These are phyloP conservation scores for Meiosimyza platycephala DNA, from an alignment of 2,888 invertebrate genomes.

Conservation along the genomic window DNA sequence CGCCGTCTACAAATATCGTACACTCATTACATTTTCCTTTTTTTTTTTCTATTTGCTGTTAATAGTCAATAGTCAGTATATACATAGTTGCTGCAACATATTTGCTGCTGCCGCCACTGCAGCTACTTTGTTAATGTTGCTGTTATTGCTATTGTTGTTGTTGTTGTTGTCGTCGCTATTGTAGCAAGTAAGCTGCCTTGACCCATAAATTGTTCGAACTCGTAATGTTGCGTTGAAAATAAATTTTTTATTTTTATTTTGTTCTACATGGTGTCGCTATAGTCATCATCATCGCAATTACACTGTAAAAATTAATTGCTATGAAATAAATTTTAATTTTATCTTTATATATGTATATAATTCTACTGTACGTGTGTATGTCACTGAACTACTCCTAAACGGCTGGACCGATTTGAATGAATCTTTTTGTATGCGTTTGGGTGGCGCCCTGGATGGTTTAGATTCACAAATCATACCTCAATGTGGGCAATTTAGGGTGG, in stretches of 20 bases:
- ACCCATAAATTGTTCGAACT: background rate
- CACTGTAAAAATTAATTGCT: background rate
- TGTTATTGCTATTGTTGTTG: conserved; percentile 24
- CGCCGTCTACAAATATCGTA: too few relatives aligned
- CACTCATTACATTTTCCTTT: too few relatives aligned
- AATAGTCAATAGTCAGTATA: background rate
- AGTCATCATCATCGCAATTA: conserved; percentile 24
- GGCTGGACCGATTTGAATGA: too few relatives aligned
- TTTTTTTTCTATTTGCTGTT: background rate
- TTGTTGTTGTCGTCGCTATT: conserved; percentile 20
- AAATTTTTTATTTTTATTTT: conserved; percentile 22
- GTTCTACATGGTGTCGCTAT: conserved; percentile 30
- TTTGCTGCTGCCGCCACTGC: conserved; percentile 22
- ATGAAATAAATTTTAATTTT: background rate
- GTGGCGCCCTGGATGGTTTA: too few relatives aligned
- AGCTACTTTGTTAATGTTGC: conserved; percentile 5
- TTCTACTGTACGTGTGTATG: too few relatives aligned
- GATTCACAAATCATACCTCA: too few relatives aligned
- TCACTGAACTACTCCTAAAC: too few relatives aligned
- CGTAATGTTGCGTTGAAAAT: conserved; percentile 3
- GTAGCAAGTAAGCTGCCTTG: conserved; percentile 13
- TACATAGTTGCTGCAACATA: conserved; percentile 1
- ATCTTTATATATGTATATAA: too few relatives aligned
- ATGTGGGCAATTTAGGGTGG: too few relatives aligned
- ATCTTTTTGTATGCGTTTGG: too few relatives aligned